Evolutionary conservation across 2,888 invertebrate genomes (phyloP).

Genomic region (Eulithis testata): DNA sequence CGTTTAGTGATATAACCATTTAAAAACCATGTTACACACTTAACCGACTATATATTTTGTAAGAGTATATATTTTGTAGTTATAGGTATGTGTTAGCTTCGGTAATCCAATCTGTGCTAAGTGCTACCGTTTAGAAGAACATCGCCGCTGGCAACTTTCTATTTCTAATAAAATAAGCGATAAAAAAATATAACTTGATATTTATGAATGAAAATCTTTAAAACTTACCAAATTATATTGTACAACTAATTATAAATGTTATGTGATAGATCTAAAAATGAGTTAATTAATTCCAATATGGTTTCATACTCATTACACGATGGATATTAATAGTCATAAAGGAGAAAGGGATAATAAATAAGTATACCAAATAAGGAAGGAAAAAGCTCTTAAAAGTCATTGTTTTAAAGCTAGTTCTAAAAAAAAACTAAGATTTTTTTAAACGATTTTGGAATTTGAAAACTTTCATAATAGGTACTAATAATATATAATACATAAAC

Average conservation of each 20-base stretch:
- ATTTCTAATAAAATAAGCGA: background rate
- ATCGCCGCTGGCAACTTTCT: background rate
- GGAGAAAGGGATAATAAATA: too few species aligned
- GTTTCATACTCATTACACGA: too few species aligned
- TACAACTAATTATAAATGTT: background rate
- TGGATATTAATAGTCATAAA: too few species aligned
- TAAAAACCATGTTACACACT: background rate
- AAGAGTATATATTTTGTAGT: background rate
- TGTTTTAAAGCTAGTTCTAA: too few species aligned
- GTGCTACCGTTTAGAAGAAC: background rate
- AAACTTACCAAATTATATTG: background rate
- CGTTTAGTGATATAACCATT: constrained; percentile 10
- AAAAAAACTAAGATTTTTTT: too few species aligned
- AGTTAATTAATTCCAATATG: background rate
- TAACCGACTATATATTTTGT: too few species aligned
- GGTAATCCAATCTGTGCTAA: background rate
- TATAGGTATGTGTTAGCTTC: background rate
- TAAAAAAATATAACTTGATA: background rate
- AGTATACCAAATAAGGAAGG: too few species aligned
- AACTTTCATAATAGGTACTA: too few species aligned
- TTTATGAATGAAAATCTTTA: background rate
- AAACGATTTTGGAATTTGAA: too few species aligned
- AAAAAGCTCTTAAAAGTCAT: too few species aligned
- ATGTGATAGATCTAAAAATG: background rate
- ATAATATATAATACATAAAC: too few species aligned